Evolutionary conservation across 2,888 invertebrate species (phyloP).

Genomic region (Oxycera nigricornis): DNA sequence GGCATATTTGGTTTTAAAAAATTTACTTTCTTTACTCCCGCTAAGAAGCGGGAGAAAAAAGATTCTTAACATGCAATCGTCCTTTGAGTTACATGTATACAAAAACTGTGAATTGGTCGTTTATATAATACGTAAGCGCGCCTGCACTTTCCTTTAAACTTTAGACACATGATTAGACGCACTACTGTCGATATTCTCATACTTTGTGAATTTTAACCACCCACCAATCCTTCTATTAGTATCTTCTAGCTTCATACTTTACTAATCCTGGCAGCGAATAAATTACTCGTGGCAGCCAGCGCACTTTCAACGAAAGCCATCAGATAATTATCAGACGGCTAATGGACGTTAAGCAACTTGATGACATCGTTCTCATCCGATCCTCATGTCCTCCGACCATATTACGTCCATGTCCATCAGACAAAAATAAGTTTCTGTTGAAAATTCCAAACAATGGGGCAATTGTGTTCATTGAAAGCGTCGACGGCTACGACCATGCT

Average conservation of each 20-base stretch:
- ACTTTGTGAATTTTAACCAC: too few species aligned
- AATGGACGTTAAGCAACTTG: conserved; percentile 33
- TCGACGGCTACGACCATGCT: conserved; percentile 26
- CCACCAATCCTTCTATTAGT: neutral
- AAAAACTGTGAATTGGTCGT: too few species aligned
- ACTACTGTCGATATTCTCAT: too few species aligned
- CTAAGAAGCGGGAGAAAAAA: too few species aligned
- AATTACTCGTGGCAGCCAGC: conserved; percentile 9
- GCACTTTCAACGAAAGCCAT: conserved; percentile 18
- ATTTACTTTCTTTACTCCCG: too few species aligned
- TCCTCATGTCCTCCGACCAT: neutral
- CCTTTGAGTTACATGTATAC: too few species aligned
- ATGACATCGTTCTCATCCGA: conserved; percentile 23
- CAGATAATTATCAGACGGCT: conserved; percentile 37
- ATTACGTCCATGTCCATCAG: conserved; percentile 8
- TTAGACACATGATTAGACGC: too few species aligned
- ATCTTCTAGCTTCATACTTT: neutral
- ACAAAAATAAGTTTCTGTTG: conserved; percentile 24
- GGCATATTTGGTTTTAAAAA: too few species aligned
- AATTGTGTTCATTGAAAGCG: conserved; percentile 36
- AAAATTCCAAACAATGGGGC: conserved; percentile 35
- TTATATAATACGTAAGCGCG: too few species aligned
- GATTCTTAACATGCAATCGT: too few species aligned
- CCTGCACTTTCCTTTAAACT: too few species aligned
- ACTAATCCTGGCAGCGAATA: neutral